Evolutionary conservation across 2,888 invertebrate species (phyloP).

Genomic region (Byasa hedistus): DNA sequence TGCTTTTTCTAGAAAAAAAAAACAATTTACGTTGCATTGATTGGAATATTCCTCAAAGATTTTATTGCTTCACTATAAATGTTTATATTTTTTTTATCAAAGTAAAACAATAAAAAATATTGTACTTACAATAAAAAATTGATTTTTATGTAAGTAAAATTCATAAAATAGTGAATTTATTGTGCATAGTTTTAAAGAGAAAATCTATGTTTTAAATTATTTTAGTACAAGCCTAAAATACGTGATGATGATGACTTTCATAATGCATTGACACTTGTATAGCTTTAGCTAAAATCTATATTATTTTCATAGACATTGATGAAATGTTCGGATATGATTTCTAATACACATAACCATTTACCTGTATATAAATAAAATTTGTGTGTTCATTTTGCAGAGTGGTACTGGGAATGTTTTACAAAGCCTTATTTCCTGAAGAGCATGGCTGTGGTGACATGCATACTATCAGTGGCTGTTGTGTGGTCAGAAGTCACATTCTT

Average conservation of each 20-base stretch:
- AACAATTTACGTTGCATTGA: not conserved
- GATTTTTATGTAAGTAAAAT: not conserved
- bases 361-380: not conserved
- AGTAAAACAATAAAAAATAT: not conserved
- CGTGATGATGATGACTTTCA: too few relatives aligned
- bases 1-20: not conserved
- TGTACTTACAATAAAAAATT: not conserved
- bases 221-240: too few relatives aligned
- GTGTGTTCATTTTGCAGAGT: constrained; percentile 81
- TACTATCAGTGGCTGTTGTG: constrained; percentile 94
- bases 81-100: not conserved
- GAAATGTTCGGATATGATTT: too few relatives aligned
- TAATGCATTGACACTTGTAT: too few relatives aligned
- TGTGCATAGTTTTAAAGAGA: too few relatives aligned
- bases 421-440: constrained; percentile 88
- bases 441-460: constrained; percentile 85
- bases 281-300: too few relatives aligned
- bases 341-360: too few relatives aligned
- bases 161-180: not conserved
- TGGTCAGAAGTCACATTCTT: constrained; percentile 99
- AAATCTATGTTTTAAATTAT: too few relatives aligned
- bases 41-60: not conserved
- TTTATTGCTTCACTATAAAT: not conserved
- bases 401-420: constrained; percentile 97
- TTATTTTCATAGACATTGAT: too few relatives aligned